phyloP scores from a whole-genome alignment of 1,140 invertebrate species.

The Oppia nitens region DNA sequence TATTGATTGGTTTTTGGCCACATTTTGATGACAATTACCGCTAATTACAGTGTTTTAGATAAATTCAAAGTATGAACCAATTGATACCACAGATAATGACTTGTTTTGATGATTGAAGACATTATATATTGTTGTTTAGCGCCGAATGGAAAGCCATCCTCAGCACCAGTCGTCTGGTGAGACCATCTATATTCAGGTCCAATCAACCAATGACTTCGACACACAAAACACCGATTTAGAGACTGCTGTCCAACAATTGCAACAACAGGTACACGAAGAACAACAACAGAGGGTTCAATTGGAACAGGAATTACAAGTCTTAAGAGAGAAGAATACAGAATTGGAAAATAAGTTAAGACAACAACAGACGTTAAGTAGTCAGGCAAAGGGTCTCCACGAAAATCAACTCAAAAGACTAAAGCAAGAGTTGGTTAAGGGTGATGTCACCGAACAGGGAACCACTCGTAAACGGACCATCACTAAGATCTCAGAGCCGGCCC shows the following conservation, averaged over 20 bases:
- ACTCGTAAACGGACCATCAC: background rate
- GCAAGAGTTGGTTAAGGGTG: background rate
- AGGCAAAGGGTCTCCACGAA: background rate
- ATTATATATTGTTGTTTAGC: too few relatives aligned
- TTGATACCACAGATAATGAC: background rate
- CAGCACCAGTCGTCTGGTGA: background rate
- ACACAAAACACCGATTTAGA: background rate
- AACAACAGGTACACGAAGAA: background rate
- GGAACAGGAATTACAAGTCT: background rate
- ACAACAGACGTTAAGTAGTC: background rate
- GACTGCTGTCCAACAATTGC: background rate
- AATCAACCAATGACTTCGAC: background rate
- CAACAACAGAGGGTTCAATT: background rate
- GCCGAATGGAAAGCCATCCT: background rate
- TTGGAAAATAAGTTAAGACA: background rate
- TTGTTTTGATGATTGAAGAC: background rate
- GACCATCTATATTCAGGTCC: background rate
- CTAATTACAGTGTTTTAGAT: background rate
- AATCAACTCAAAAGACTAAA: background rate
- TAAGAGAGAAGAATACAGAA: background rate
- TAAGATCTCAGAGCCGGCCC: background rate
- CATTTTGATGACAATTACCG: background rate
- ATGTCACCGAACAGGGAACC: background rate
- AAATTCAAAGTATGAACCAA: background rate
- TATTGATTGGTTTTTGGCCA: background rate